Evolutionary conservation across 2,888 invertebrate species (phyloP).

Genomic region (Drosophila sordidula): DNA sequence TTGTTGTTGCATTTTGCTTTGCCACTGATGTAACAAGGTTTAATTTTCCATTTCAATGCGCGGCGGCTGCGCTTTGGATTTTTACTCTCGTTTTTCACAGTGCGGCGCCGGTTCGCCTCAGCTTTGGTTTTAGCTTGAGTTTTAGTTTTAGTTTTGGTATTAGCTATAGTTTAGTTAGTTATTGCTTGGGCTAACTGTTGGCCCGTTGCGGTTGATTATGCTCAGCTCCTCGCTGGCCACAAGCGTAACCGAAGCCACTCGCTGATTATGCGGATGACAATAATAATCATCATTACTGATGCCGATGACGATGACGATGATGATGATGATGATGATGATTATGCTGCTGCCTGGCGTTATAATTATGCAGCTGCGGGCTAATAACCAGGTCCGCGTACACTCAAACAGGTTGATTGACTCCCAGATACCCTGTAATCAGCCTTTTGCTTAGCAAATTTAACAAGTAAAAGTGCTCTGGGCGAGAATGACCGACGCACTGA

Average conservation of each 20-base stretch:
- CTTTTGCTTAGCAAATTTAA: not conserved
- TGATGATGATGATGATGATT: constrained; percentile 23
- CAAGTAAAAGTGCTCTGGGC: no score
- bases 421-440: constrained; percentile 1
- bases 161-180: constrained; percentile 15
- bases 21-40: constrained; percentile 83
- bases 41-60: constrained; percentile 84
- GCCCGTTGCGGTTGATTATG: constrained; percentile 81
- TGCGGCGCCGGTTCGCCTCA: constrained; percentile 45
- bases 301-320: constrained; percentile 25
- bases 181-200: constrained; percentile 40
- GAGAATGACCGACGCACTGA: no score
- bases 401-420: constrained; percentile 4
- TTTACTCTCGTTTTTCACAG: constrained; percentile 81
- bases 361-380: constrained; percentile 66
- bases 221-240: constrained; percentile 57
- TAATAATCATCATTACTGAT: constrained; percentile 23
- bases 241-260: constrained; percentile 68
- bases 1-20: constrained; percentile 54
- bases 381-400: constrained; percentile 38
- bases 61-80: constrained; percentile 76
- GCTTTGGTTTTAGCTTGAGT: constrained; percentile 37
- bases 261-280: constrained; percentile 56
- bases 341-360: constrained; percentile 67
- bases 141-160: constrained; percentile 13